These are phyloP conservation scores for Rana temporaria DNA, from an alignment of 2,113 vertebrate species.

Conservation along the genomic window DNA sequence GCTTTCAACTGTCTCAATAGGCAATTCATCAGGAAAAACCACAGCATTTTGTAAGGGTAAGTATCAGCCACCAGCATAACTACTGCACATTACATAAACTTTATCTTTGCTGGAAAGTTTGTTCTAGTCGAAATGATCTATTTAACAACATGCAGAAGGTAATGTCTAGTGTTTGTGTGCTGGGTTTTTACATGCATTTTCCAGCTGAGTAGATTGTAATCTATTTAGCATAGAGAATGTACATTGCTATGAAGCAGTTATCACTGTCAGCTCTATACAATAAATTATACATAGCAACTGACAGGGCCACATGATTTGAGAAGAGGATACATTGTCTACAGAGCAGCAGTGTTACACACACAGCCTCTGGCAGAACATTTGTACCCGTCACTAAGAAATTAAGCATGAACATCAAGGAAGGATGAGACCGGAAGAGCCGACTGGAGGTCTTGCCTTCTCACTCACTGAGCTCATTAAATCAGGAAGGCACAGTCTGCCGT, in stretches of 20 bases:
- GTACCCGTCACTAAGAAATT: conserved; percentile 54
- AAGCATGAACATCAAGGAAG: conserved; percentile 51
- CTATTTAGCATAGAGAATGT: conserved; percentile 13
- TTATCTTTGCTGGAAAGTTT: too few species aligned
- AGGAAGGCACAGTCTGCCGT: conserved; percentile 2
- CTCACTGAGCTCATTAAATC: conserved; percentile 27
- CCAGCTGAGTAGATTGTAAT: conserved; percentile 18
- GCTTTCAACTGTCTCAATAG: too few species aligned
- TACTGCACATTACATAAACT: too few species aligned
- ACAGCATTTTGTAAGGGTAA: too few species aligned
- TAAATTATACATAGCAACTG: conserved; percentile 55
- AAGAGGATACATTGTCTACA: conserved; percentile 50
- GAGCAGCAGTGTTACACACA: conserved; percentile 56
- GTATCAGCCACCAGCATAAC: too few species aligned
- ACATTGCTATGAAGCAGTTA: conserved; percentile 2
- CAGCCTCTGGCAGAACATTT: conserved; percentile 57
- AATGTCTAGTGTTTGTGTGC: too few species aligned
- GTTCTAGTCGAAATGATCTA: too few species aligned
- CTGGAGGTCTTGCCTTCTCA: conserved; percentile 26
- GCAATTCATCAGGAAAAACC: too few species aligned
- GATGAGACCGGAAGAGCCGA: conserved; percentile 27
- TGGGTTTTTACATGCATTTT: background rate
- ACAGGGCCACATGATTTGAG: conserved; percentile 46
- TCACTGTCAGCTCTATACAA: conserved; percentile 39
- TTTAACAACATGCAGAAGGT: too few species aligned